These are phyloP conservation scores for Luffia ferchaultella DNA, from an alignment of 2,888 invertebrate genomes.

Conservation along the genomic window DNA sequence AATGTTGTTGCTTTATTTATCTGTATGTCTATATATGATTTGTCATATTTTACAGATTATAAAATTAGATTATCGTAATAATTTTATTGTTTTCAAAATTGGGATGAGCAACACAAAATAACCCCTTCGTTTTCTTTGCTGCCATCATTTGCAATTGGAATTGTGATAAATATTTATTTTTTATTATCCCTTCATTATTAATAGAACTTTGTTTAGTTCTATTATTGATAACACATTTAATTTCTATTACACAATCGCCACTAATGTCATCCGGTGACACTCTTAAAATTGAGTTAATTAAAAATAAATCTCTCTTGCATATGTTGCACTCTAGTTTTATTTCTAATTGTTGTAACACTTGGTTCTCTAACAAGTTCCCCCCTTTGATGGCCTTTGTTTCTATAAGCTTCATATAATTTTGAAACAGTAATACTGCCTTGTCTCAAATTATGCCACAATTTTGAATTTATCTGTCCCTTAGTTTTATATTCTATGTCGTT, in stretches of 20 bases:
- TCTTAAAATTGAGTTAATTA: constrained; percentile 1
- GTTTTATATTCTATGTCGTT: not conserved
- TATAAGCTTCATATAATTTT: constrained; percentile 5
- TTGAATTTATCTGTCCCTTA: not conserved
- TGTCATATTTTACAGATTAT: not conserved
- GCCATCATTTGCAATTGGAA: not conserved
- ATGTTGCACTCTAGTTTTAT: not conserved
- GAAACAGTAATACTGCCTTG: constrained; percentile 8
- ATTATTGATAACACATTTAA: not conserved
- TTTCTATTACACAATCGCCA: constrained; percentile 3
- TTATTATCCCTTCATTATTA: not conserved
- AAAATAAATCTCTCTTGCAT: not conserved
- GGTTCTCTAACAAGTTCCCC: constrained; percentile 1
- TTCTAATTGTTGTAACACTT: constrained; percentile 2
- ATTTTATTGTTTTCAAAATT: not conserved
- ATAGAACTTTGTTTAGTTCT: not conserved
- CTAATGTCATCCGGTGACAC: constrained; percentile 1
- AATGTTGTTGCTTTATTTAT: not conserved
- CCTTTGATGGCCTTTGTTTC: constrained; percentile 5
- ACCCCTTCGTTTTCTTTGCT: not conserved
- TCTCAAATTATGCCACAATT: not conserved
- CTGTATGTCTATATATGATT: not conserved
- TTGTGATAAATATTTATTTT: not conserved
- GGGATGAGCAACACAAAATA: constrained; percentile 2
- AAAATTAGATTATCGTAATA: not conserved